phyloP scores from a whole-genome alignment of 2,888 invertebrate genomes.

The Oxyscelio sp. region DNA sequence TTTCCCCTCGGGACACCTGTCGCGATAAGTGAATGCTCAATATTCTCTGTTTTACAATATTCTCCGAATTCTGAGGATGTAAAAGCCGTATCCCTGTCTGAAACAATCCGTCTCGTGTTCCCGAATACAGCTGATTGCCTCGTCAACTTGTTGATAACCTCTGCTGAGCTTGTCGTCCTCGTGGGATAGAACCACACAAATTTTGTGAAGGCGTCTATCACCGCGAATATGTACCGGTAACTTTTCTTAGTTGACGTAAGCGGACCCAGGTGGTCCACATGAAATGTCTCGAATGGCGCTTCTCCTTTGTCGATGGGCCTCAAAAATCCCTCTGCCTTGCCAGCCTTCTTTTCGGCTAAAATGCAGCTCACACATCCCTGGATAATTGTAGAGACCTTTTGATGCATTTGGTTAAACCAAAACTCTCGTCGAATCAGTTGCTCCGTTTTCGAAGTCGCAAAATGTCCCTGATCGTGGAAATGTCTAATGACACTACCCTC shows the following conservation, averaged over 20 bases:
- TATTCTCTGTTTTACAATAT: conserved; percentile 10
- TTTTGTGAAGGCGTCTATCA: no score
- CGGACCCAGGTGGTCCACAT: neutral
- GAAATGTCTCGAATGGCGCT: neutral
- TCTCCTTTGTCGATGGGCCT: neutral
- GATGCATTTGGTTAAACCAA: neutral
- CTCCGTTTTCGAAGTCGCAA: neutral
- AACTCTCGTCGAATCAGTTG: conserved; percentile 6
- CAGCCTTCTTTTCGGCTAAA: neutral
- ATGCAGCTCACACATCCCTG: neutral
- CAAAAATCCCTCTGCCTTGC: conserved; percentile 1
- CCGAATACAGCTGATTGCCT: no score
- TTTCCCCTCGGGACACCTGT: conserved; percentile 15
- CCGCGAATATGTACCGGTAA: neutral
- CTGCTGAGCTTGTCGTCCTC: neutral
- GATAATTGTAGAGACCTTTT: neutral
- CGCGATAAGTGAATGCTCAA: neutral
- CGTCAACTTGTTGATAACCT: neutral
- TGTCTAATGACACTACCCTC: neutral
- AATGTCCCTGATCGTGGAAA: conserved; percentile 10
- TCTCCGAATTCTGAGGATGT: conserved; percentile 3
- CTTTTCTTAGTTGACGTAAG: neutral
- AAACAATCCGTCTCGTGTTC: neutral
- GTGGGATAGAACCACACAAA: conserved; percentile 14
- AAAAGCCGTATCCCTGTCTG: conserved; percentile 8